Percentiles rank a stretch among this genome's conserved stretches.
phyloP scores from a whole-genome alignment of 2,888 invertebrate species.

The Frankliniella fusca region DNA sequence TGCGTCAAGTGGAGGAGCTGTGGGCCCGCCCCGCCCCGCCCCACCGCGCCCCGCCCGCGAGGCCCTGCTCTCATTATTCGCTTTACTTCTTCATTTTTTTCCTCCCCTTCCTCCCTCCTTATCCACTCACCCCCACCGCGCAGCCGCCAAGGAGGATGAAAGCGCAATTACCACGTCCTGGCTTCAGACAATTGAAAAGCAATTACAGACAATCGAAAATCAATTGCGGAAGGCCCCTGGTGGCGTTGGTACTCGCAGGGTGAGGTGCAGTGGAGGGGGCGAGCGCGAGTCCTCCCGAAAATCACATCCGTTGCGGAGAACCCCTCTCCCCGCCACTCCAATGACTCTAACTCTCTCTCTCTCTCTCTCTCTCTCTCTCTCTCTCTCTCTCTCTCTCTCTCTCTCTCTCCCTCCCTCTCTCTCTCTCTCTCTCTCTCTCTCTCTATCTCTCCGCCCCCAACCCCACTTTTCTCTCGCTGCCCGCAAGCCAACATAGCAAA shows the following conservation, averaged over 20 bases:
- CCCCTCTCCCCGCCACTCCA: background rate
- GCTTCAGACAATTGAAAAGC: background rate
- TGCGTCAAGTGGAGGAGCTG: too few species aligned
- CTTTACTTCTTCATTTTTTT: background rate
- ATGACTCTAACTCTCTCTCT: background rate
- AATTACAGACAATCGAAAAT: slow-evolving; percentile 21
- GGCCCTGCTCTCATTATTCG: background rate
- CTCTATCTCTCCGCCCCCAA: background rate
- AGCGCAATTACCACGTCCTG: background rate
- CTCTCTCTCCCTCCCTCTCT: background rate
- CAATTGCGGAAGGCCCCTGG: background rate
- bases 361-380: background rate
- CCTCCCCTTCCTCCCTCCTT: background rate
- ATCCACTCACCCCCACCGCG: background rate
- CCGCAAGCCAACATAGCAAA: background rate
- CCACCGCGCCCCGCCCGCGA: background rate
- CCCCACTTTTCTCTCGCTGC: background rate
- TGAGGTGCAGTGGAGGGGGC: background rate
- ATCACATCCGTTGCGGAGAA: background rate
- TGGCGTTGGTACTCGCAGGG: background rate
- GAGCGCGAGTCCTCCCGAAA: background rate
- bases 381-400: slow-evolving; percentile 1
- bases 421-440: background rate
- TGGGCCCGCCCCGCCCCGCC: too few species aligned
- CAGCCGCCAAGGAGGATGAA: background rate